These are phyloP conservation scores for Flexamia atlantica DNA, from an alignment of 2,888 invertebrate genomes.

Conservation along the genomic window DNA sequence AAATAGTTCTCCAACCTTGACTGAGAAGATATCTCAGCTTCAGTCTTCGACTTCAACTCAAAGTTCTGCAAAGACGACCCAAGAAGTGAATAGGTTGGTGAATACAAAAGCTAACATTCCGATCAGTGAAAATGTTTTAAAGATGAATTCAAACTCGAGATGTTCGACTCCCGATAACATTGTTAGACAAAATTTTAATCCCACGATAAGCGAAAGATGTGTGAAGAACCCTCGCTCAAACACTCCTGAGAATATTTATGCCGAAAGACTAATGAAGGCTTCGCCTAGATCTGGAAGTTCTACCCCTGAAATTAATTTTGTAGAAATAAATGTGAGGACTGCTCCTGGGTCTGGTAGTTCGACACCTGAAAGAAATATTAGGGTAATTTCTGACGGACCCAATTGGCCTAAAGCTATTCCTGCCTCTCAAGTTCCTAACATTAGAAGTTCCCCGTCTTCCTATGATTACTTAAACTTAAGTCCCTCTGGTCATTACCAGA, in stretches of 20 bases:
- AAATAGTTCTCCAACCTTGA: constrained; percentile 65
- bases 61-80: neutral
- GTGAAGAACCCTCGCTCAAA: constrained; percentile 26
- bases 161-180: constrained; percentile 36
- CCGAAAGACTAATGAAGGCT: constrained; percentile 11
- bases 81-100: neutral
- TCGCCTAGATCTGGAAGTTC: constrained; percentile 29
- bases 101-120: constrained; percentile 39
- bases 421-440: constrained; percentile 60
- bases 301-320: constrained; percentile 16
- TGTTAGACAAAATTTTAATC: constrained; percentile 2
- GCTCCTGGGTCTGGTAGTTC: constrained; percentile 48
- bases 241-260: constrained; percentile 29
- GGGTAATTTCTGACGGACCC: constrained; percentile 50
- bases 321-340: constrained; percentile 37
- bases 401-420: constrained; percentile 69
- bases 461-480: constrained; percentile 58
- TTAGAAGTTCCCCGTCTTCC: constrained; percentile 50
- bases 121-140: constrained; percentile 40
- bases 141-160: constrained; percentile 47
- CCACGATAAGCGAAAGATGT: constrained; percentile 15
- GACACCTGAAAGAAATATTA: constrained; percentile 44
- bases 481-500: constrained; percentile 62
- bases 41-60: neutral
- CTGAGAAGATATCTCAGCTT: neutral